Conservation (phyloP, 2,797 vertebrate genomes). For the Thamnophis elegans region DNA sequence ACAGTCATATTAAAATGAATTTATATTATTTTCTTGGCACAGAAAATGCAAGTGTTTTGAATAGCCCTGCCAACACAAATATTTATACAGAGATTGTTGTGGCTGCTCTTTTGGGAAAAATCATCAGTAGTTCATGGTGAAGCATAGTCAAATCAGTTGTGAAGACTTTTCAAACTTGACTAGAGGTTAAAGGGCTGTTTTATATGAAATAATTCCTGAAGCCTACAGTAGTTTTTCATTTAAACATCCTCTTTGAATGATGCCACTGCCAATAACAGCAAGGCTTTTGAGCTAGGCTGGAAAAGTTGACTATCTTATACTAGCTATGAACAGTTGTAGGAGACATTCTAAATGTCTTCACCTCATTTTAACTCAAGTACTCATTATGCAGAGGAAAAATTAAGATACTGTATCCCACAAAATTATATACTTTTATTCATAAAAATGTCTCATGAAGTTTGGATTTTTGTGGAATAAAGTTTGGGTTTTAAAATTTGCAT, state of each 20-base stretch:
- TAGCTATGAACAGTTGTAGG: neutral
- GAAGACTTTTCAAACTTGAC: conserved; percentile 14
- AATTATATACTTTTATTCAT: neutral
- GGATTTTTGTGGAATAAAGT: neutral
- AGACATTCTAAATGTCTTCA: neutral
- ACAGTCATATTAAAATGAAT: conserved; percentile 11
- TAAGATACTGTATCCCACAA: neutral
- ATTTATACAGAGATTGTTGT: conserved; percentile 48
- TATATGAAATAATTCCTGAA: conserved; percentile 54
- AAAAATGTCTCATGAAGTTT: neutral
- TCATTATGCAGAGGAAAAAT: neutral
- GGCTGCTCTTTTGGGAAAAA: conserved; percentile 47
- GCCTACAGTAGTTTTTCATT: conserved; percentile 48
- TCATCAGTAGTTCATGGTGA: conserved; percentile 26
- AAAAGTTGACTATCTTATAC: neutral
- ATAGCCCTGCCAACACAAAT: conserved; percentile 46
- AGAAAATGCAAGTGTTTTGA: conserved; percentile 22
- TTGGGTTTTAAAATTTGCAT: neutral
- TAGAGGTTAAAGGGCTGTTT: conserved; percentile 37
- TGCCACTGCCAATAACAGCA: conserved; percentile 28
- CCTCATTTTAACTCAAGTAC: neutral
- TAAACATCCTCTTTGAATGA: conserved; percentile 44
- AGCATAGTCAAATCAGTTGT: neutral
- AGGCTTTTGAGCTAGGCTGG: neutral
- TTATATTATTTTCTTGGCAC: conserved; percentile 25